These are phyloP conservation scores for Vollenhovia emeryi DNA, from an alignment of 1,140 invertebrate genomes.

Conservation along the genomic window DNA sequence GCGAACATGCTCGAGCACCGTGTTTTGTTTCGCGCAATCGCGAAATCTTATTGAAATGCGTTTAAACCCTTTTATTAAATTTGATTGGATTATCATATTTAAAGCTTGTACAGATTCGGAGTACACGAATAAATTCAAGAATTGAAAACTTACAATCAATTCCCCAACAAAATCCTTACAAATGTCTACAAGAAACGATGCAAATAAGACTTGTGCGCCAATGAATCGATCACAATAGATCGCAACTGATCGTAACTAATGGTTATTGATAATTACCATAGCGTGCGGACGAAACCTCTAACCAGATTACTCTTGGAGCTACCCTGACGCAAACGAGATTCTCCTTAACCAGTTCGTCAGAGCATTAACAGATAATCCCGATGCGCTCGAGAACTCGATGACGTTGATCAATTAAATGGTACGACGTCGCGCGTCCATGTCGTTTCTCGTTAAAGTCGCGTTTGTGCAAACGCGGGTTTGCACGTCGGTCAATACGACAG, in stretches of 20 bases:
- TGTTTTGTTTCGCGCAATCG: background rate
- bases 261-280: slow-evolving; percentile 35
- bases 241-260: background rate
- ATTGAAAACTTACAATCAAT: background rate
- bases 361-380: slow-evolving; percentile 52
- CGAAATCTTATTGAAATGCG: background rate
- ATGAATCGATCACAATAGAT: background rate
- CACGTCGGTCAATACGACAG: background rate
- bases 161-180: background rate
- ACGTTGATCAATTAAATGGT: slow-evolving; percentile 51
- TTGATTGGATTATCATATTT: slow-evolving; percentile 5
- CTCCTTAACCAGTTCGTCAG: slow-evolving; percentile 48
- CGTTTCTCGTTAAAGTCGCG: slow-evolving; percentile 27
- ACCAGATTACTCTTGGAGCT: slow-evolving; percentile 6
- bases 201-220: background rate
- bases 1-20: background rate
- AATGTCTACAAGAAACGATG: background rate
- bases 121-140: background rate
- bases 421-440: slow-evolving; percentile 21
- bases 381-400: slow-evolving; percentile 37
- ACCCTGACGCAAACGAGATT: slow-evolving; percentile 29
- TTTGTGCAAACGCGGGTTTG: slow-evolving; percentile 41
- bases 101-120: background rate
- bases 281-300: slow-evolving; percentile 30
- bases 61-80: slow-evolving; percentile 7